phyloP scores from a whole-genome alignment of 2,797 vertebrate genomes.

The Catostomus latipinnis region DNA sequence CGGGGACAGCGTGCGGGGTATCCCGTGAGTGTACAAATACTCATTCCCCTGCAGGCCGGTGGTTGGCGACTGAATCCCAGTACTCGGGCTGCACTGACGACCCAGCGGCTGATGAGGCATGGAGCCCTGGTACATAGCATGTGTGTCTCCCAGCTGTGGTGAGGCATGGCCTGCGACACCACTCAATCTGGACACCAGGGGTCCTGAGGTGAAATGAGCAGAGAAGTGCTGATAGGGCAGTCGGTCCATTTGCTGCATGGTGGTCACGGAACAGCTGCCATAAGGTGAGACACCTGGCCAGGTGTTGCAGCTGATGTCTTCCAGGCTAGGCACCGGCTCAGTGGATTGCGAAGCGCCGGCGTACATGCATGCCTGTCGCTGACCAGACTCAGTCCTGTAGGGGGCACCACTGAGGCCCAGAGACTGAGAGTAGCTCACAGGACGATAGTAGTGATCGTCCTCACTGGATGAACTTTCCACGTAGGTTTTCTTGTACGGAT shows the following conservation, averaged over 20 bases:
- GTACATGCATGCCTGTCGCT: conserved; percentile 98
- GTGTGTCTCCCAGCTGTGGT: conserved; percentile 87
- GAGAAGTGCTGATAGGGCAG: conserved; percentile 98
- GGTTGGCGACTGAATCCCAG: conserved; percentile 88
- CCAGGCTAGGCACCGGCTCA: conserved; percentile 90
- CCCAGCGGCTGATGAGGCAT: conserved; percentile 91
- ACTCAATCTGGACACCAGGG: conserved; percentile 90
- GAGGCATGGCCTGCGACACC: conserved; percentile 88
- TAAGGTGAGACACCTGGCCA: conserved; percentile 94
- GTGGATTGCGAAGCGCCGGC: conserved; percentile 88
- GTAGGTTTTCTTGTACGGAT: conserved; percentile 95
- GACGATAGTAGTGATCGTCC: conserved; percentile 93
- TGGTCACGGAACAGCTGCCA: conserved; percentile 90
- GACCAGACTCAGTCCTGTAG: conserved; percentile 93
- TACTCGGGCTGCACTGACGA: conserved; percentile 90
- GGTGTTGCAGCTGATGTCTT: conserved; percentile 97
- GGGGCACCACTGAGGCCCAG: conserved; percentile 84
- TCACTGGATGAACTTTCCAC: conserved; percentile 93
- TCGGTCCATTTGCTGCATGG: conserved; percentile 93
- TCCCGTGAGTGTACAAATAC: conserved; percentile 91
- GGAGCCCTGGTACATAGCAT: conserved; percentile 92
- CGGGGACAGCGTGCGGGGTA: conserved; percentile 92
- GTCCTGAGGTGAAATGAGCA: conserved; percentile 95
- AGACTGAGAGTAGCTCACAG: conserved; percentile 87
- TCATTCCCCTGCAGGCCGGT: conserved; percentile 87